Percentiles rank a stretch among this genome's conserved stretches.
These are phyloP conservation scores for Eremobia ochroleuca DNA, from an alignment of 2,888 invertebrate genomes.

Conservation along the genomic window DNA sequence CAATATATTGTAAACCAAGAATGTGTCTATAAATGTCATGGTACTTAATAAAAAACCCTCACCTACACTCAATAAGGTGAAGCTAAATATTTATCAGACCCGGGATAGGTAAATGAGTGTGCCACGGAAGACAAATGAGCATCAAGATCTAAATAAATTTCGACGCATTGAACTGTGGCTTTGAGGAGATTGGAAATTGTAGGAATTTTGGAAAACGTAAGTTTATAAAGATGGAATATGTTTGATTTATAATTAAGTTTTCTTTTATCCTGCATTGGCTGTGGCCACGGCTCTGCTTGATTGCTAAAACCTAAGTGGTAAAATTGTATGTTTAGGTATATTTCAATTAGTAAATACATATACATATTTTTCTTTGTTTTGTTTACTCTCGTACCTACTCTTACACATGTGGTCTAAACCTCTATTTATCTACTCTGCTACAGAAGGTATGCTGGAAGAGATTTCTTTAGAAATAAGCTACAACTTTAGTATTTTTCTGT, in stretches of 20 bases:
- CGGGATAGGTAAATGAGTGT: constrained; percentile 24
- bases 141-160: constrained; percentile 31
- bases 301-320: neutral
- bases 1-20: neutral
- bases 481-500: no score
- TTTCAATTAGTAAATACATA: no score
- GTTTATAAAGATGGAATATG: no score
- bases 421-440: no score
- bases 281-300: neutral
- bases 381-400: no score
- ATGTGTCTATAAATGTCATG: neutral
- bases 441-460: no score
- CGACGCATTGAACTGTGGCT: constrained; percentile 30
- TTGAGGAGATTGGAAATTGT: neutral
- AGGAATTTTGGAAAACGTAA: neutral
- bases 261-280: neutral
- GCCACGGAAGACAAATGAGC: constrained; percentile 43
- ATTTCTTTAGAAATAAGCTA: no score
- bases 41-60: constrained; percentile 28
- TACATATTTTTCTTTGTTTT: no score
- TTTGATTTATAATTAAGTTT: no score
- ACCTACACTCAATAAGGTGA: constrained; percentile 16
- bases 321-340: no score
- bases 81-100: constrained; percentile 34
- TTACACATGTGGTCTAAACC: no score